A percentile compares a stretch with the other conserved stretches of the same genome.
These are phyloP conservation scores for Dicyrtomina minuta DNA, from an alignment of 2,888 invertebrate species.

Conservation along the genomic window DNA sequence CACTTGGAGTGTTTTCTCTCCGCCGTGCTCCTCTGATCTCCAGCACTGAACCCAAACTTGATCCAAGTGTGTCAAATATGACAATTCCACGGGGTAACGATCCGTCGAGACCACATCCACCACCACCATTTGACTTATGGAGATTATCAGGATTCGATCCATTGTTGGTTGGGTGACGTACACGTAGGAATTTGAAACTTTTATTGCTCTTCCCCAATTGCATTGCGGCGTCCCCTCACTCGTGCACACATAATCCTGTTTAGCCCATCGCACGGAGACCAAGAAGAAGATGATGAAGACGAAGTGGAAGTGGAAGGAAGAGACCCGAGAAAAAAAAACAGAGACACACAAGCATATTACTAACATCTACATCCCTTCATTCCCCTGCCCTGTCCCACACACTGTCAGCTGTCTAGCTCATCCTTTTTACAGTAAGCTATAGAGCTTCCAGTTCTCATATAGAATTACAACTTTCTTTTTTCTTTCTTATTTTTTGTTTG, in stretches of 20 bases:
- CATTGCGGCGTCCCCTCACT: conserved; percentile 69
- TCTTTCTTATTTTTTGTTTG: too few species aligned
- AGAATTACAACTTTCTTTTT: too few species aligned
- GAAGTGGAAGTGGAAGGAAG: too few species aligned
- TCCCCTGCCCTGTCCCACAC: too few species aligned
- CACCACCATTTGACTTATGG: conserved; percentile 70
- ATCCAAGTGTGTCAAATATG: conserved; percentile 70
- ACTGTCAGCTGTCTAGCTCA: too few species aligned
- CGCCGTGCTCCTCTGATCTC: conserved; percentile 60
- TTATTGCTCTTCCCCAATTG: conserved; percentile 71
- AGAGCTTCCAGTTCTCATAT: too few species aligned
- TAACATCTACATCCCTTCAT: too few species aligned
- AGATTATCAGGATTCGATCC: conserved; percentile 71
- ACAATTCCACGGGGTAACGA: conserved; percentile 69
- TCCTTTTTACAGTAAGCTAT: too few species aligned
- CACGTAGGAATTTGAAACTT: conserved; percentile 70
- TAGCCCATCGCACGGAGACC: conserved; percentile 37
- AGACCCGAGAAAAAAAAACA: too few species aligned
- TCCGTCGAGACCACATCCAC: conserved; percentile 72
- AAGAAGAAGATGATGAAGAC: too few species aligned
- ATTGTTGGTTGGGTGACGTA: conserved; percentile 72
- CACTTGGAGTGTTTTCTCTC: conserved; percentile 69
- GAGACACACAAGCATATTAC: background rate
- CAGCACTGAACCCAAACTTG: conserved; percentile 75
- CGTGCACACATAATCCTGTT: conserved; percentile 66